phyloP scores from a whole-genome alignment of 2,113 vertebrate species.

The Siphamia tubifer region DNA sequence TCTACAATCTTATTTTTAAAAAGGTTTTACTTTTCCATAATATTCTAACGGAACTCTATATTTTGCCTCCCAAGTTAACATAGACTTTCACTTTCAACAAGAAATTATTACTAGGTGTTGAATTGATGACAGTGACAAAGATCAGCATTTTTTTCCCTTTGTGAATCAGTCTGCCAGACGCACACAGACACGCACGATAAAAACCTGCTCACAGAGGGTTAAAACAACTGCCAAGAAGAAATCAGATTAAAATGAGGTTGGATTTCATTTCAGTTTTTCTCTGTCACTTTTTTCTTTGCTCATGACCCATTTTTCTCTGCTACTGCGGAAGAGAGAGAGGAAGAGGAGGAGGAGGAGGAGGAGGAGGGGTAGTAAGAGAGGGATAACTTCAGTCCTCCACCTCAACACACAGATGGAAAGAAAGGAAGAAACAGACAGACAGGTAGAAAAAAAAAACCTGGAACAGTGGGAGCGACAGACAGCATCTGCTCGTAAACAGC shows the following conservation, averaged over 20 bases:
- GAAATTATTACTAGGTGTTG: not conserved
- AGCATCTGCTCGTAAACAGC: constrained; percentile 31
- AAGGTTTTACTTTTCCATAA: not conserved
- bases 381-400: constrained; percentile 52
- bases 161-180: constrained; percentile 7
- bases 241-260: constrained; percentile 72
- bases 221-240: constrained; percentile 67
- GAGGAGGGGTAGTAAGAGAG: constrained; percentile 20
- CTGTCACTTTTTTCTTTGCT: constrained; percentile 62
- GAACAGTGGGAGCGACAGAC: constrained; percentile 24
- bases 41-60: not conserved
- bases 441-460: not conserved
- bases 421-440: constrained; percentile 1
- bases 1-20: too few species aligned
- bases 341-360: constrained; percentile 12
- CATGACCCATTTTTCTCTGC: constrained; percentile 71
- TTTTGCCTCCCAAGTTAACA: not conserved
- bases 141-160: constrained; percentile 5
- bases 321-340: constrained; percentile 40
- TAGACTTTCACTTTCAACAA: not conserved
- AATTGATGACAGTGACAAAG: not conserved
- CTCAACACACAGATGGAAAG: constrained; percentile 27
- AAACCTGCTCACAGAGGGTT: constrained; percentile 52
- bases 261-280: constrained; percentile 69
- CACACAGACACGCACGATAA: not conserved